These are phyloP conservation scores for Frankliniella fusca DNA, from an alignment of 2,888 invertebrate species.

Conservation along the genomic window DNA sequence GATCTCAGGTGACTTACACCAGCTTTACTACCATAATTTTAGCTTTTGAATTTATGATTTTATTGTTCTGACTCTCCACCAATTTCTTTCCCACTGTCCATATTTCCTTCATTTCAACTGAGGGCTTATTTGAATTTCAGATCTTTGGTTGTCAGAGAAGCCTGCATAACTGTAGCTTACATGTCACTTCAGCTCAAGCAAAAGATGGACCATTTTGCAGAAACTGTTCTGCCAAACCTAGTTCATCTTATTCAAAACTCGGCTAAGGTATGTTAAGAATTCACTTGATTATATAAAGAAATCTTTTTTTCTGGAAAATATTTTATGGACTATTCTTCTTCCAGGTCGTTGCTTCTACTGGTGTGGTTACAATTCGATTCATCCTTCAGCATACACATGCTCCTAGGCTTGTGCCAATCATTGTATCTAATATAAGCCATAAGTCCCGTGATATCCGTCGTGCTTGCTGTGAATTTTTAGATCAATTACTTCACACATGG, in stretches of 20 bases:
- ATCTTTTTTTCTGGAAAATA: constrained; percentile 4
- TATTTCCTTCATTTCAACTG: background rate
- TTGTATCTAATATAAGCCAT: constrained; percentile 69
- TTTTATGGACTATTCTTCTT: constrained; percentile 38
- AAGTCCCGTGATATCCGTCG: constrained; percentile 90
- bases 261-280: constrained; percentile 67
- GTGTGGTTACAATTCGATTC: constrained; percentile 78
- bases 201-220: constrained; percentile 81
- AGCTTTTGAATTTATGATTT: background rate
- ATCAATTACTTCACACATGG: constrained; percentile 81
- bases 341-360: constrained; percentile 84
- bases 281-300: constrained; percentile 18
- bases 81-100: background rate
- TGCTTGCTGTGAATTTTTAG: constrained; percentile 74
- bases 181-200: constrained; percentile 78
- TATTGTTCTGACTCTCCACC: background rate
- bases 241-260: constrained; percentile 91
- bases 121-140: constrained; percentile 36
- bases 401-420: constrained; percentile 72
- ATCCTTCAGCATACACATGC: constrained; percentile 80
- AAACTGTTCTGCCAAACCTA: constrained; percentile 74
- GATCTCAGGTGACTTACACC: constrained; percentile 61
- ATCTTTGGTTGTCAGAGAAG: constrained; percentile 93
- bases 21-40: background rate
- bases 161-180: constrained; percentile 90